Base-by-base conservation (phyloP, 2,113 vertebrate genomes). In the Rhabdornis inornatus region DNA sequence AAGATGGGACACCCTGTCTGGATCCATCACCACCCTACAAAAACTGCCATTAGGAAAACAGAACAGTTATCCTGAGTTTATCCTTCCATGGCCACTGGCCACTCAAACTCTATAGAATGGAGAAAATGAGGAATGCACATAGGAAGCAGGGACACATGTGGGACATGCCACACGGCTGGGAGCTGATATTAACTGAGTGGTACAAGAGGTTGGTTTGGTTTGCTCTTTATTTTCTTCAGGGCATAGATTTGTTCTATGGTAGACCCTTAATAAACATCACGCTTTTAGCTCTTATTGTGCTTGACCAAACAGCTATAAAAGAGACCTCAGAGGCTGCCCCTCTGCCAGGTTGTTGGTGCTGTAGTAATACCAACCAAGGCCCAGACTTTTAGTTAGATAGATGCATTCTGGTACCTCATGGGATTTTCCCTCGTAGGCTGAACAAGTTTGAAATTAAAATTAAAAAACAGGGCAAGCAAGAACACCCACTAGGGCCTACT, bases 361-460 rank as follows among this genome's bases (percentile, higher is more conserved):
- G 47, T 57, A 55, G 19, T 76, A 74, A 24, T 40, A 74, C 66
- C 68, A 74, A 63, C 52, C 64, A 83, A 93, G 71, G 69, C 71
- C 71, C 56, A 68, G 71, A 76, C 78, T 95, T 87, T 89, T 81
- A 59, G 64, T 66, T 68, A 77, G 82, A 55, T 11, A 87, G 61
- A 83, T 78, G 44, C n/a, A 81, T 81, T 20, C 49, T 77, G 63
- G 35, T 83, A 77, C 40, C 93, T 95, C 1, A 0, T 81, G 79
- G 79, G 94, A 92, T 89, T 95, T 95, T 89, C 60, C 76, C 49
- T 88, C 90, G 37, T 49, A 92, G 90, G 68, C 76, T 92, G 92
- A 95, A 74, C 52, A 89, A 92, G 75, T 81, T 84, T 87, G 60
- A 92, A 96, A 96, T 92, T 89, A 89, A 96, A 95, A 89, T 90